Base-by-base conservation (phyloP, 2,797 vertebrate species). In the Falco columbarius region DNA sequence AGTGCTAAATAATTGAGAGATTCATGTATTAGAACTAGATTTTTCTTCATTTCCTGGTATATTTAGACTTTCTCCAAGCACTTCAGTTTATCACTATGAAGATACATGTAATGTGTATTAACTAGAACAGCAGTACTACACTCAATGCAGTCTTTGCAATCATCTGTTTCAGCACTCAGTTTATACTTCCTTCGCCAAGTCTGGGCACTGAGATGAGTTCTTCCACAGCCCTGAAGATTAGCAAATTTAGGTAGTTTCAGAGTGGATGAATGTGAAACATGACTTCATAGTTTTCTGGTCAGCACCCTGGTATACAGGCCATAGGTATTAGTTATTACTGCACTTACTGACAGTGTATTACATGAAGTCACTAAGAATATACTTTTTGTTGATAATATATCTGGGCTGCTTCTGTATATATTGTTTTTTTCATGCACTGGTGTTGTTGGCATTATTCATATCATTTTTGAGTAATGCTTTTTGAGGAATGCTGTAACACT, bases 1-100 rank as follows among this genome's bases (percentile, higher is more conserved):
- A 73, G 22, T 67, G 30, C 23, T 94, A 87, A 94, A 91, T 91
- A 87, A 94, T 85, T 93, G 52, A 93, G 72, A 83, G 6, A 36
- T 47, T 66, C 46, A 15, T 44, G 26, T 55, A 30, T 72, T 49
- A 36, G 44, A 55, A 49, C 11, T 55, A 40, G 4, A 9, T 63
- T 77, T 83, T 88, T 36, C 47, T 89, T 80, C 10, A 49, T 89
- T 91, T 89, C 67, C 84, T 92, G 52, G 17, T 52, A 10, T 81
- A 54, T 80, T 87, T 93, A 73, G 52, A 13, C 27, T 70, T 85
- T 55, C 16, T 54, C 7, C 40, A 52, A 62, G 55, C 32, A 62
- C 22, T 49, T 73, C 26, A 59, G 32, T 92, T 30, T 38, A 1
- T 86, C 47, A 49, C 56, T 91, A 26, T 76, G 84, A 82, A 85